These are phyloP conservation scores for Acronicta alni DNA, from an alignment of 2,888 invertebrate species.

Conservation along the genomic window DNA sequence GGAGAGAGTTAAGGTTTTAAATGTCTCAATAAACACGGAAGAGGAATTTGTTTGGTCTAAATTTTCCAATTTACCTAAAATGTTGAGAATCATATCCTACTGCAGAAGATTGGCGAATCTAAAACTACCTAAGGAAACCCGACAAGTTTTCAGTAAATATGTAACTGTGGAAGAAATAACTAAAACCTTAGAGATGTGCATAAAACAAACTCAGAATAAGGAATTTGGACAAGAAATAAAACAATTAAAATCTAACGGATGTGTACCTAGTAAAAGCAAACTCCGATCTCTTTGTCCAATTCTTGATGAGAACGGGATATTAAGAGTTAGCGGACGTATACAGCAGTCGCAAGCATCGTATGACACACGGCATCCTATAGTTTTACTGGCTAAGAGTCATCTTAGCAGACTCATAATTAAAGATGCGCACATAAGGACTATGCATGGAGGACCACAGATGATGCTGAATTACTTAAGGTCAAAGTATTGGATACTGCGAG, in stretches of 20 bases:
- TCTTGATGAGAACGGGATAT: constrained; percentile 14
- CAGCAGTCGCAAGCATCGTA: constrained; percentile 7
- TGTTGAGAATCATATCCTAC: constrained; percentile 21
- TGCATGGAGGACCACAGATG: constrained; percentile 20
- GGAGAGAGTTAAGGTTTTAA: constrained; percentile 4
- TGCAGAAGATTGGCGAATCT: constrained; percentile 19
- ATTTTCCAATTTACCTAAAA: constrained; percentile 16
- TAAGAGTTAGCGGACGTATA: constrained; percentile 26
- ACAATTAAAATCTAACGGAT: constrained; percentile 7
- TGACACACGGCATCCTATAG: constrained; percentile 15
- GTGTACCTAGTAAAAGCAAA: constrained; percentile 13
- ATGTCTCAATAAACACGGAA: not conserved
- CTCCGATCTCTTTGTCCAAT: constrained; percentile 23
- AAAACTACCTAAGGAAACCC: constrained; percentile 1
- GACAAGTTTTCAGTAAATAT: not conserved
- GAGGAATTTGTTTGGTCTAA: constrained; percentile 18
- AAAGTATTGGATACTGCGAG: constrained; percentile 15
- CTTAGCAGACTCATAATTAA: constrained; percentile 16
- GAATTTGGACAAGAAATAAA: constrained; percentile 20
- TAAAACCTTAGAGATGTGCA: constrained; percentile 11
- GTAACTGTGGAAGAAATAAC: constrained; percentile 5
- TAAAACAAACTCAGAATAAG: constrained; percentile 10
- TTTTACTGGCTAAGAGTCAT: constrained; percentile 27
- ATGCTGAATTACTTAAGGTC: constrained; percentile 14
- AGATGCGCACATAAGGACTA: constrained; percentile 11